A percentile compares a stretch with the other conserved stretches of the same genome.
These are phyloP conservation scores for Eurytemora carolleeae DNA, from an alignment of 1,140 invertebrate species.

Conservation along the genomic window DNA sequence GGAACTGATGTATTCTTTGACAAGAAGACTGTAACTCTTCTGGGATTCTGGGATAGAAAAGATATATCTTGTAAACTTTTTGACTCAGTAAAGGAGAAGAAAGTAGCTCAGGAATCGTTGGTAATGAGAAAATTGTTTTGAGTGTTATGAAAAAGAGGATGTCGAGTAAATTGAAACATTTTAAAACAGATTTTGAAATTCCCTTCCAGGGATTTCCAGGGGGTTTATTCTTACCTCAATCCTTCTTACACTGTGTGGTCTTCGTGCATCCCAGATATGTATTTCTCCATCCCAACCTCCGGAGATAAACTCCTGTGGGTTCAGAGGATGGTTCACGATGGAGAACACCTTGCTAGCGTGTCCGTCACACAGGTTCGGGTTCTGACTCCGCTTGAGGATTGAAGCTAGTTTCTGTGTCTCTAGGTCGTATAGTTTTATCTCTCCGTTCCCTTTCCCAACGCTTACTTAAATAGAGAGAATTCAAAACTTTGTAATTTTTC, in stretches of 20 bases:
- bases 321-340: conserved; percentile 41
- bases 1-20: too few relatives aligned
- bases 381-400: conserved; percentile 2
- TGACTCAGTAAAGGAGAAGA: too few relatives aligned
- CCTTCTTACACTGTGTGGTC: conserved; percentile 23
- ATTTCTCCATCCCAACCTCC: conserved; percentile 42
- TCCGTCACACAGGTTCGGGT: conserved; percentile 28
- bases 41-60: too few relatives aligned
- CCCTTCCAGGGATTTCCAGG: too few relatives aligned
- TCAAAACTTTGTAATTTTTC: too few relatives aligned
- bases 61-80: too few relatives aligned
- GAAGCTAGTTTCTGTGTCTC: conserved; percentile 7
- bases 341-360: conserved; percentile 43
- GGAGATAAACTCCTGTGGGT: conserved; percentile 41
- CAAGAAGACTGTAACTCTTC: too few relatives aligned
- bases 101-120: too few relatives aligned
- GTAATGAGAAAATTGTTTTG: too few relatives aligned
- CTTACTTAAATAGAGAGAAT: not conserved
- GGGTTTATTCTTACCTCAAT: not conserved
- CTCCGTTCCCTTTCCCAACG: conserved; percentile 3
- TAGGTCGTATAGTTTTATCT: conserved; percentile 12
- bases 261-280: conserved; percentile 27
- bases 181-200: too few relatives aligned
- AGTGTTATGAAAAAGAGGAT: too few relatives aligned
- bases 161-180: too few relatives aligned